Conservation (phyloP, 2,888 invertebrate species). For the Lathronympha strigana region DNA sequence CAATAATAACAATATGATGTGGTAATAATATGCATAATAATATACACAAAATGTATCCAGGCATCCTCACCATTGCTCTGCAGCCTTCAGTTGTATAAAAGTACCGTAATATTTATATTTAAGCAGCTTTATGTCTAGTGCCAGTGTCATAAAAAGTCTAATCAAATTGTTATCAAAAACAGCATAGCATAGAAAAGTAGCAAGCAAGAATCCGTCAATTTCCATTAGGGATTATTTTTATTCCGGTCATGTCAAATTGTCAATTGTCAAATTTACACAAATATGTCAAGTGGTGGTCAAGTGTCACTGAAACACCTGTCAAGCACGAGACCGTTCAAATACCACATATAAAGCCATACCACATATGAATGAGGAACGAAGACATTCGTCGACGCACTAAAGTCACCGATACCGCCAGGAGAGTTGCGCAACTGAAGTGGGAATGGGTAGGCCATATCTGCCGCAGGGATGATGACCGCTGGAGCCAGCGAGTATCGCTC, state of each 20-base stretch:
- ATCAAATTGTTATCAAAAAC: constrained; percentile 10
- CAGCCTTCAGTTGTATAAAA: background rate
- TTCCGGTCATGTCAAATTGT: constrained; percentile 1
- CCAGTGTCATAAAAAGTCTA: background rate
- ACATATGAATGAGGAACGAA: too few species aligned
- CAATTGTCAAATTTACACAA: background rate
- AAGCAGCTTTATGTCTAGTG: background rate
- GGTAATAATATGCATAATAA: too few species aligned
- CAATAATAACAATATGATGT: too few species aligned
- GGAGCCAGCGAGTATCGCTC: too few species aligned
- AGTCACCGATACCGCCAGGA: too few species aligned
- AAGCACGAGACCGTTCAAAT: background rate
- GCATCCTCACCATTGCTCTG: constrained; percentile 13
- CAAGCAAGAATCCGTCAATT: background rate
- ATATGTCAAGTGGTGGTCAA: too few species aligned
- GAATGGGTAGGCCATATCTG: too few species aligned
- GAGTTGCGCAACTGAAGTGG: too few species aligned
- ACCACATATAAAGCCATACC: background rate
- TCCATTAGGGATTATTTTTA: constrained; percentile 3
- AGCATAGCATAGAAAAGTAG: constrained; percentile 17
- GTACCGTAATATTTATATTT: background rate
- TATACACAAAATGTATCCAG: background rate
- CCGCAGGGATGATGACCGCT: too few species aligned
- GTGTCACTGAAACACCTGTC: background rate
- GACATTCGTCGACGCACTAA: too few species aligned